Conservation (phyloP, 2,888 invertebrate genomes). For the Pachliopta kotzebuea region DNA sequence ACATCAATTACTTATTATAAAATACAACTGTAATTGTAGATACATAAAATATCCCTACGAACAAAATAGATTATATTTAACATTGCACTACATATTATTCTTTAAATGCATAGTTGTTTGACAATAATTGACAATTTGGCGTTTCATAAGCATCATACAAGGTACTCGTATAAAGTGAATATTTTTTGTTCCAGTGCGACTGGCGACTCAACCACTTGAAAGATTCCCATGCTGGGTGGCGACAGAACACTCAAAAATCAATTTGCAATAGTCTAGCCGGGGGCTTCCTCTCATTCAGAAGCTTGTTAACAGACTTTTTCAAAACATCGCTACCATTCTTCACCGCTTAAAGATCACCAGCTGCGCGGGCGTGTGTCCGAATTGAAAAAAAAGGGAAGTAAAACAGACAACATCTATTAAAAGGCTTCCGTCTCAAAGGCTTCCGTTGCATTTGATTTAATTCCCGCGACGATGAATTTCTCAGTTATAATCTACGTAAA, state of each 20-base stretch:
- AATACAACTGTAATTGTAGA: background rate
- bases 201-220: conserved; percentile 61
- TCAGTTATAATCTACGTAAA: background rate
- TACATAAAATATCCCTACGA: no score
- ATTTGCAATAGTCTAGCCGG: conserved; percentile 75
- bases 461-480: conserved; percentile 28
- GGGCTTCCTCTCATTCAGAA: conserved; percentile 53
- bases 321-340: conserved; percentile 42
- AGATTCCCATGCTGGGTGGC: conserved; percentile 76
- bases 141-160: conserved; percentile 43
- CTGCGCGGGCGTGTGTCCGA: conserved; percentile 64
- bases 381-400: conserved; percentile 50
- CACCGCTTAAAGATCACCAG: conserved; percentile 47
- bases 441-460: conserved; percentile 39
- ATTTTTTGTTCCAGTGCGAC: conserved; percentile 47
- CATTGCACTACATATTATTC: no score
- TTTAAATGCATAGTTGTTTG: no score
- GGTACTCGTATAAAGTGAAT: conserved; percentile 35
- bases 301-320: conserved; percentile 47
- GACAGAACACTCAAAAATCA: conserved; percentile 72
- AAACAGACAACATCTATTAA: conserved; percentile 41
- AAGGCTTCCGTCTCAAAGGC: conserved; percentile 45
- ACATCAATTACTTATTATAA: conserved; percentile 17
- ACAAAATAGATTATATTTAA: no score
- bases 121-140: background rate